Evolutionary conservation across 2,797 vertebrate genomes (phyloP), one percentile per base, ranked within the genome.

Genomic region (Lateolabrax maculatus): DNA sequence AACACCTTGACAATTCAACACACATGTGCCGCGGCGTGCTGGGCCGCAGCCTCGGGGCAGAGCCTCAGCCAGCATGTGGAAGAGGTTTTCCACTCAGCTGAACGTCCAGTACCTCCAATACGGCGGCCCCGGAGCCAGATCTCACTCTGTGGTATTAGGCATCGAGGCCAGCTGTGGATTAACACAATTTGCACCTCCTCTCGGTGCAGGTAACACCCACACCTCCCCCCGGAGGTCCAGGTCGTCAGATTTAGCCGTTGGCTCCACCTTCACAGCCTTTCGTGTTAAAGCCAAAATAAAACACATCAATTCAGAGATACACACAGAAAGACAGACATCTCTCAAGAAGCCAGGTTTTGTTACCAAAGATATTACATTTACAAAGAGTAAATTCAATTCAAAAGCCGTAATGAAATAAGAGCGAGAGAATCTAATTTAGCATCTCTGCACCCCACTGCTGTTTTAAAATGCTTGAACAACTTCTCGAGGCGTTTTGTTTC

Each of bases 1-100:
- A 94, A 94, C 93, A 93, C 94, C 89, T 93, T 80, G 53, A 88
- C 94, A 95, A 95, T 95, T 90, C 88, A 93, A 94, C 86, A 91
- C 95, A 95, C 87, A 94, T 96, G 94, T 94, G 87, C 46, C 5
- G 63, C 75, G 52, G 80, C 79, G 62, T 73, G 92, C 89, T 79
- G 84, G 88, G 84, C 90, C 68, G 58, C 83, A 74, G 93, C 94
- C 94, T 77, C 57, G 74, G 91, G 93, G 81, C 90, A 85, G 71
- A 77, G 70, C 74, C 88, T 84, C 84, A 12, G 1, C 85, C 87
- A 71, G 84, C 93, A 94, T 94, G 92, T 95, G 94, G 94, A 93
- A 93, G 81, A 91, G 84, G 86, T 93, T 95, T 95, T 93, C 92
- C 84, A 95, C 88, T 87, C 91, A 84, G 84, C 87, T 89, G 89